These are phyloP conservation scores for Chauna torquata DNA, from an alignment of 2,113 vertebrate genomes.

Conservation along the genomic window DNA sequence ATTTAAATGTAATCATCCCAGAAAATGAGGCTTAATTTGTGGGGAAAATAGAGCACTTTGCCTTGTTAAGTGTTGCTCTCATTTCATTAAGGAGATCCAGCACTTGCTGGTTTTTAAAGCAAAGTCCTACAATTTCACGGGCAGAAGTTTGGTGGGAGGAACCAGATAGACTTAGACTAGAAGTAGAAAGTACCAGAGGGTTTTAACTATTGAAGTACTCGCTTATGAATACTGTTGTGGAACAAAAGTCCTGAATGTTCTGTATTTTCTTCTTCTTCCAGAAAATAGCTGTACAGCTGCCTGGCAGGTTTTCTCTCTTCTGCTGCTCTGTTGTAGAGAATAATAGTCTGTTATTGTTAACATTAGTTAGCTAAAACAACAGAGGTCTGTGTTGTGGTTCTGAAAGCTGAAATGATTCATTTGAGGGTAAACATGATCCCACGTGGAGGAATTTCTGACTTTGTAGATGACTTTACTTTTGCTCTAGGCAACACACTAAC, in stretches of 20 bases:
- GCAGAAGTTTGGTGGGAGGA: not conserved
- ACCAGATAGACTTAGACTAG: not conserved
- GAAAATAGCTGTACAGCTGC: not conserved
- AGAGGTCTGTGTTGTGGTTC: not conserved
- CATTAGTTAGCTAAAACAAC: not conserved
- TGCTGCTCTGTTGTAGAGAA: not conserved
- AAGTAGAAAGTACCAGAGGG: not conserved
- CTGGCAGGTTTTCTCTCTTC: not conserved
- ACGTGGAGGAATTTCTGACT: not conserved
- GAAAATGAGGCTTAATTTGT: constrained; percentile 32
- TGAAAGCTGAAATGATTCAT: not conserved
- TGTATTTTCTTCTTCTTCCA: not conserved
- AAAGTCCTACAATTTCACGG: not conserved
- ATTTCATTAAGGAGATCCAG: constrained; percentile 10
- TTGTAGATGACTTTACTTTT: not conserved
- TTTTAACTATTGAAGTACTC: not conserved
- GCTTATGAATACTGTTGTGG: not conserved
- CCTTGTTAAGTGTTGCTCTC: not conserved
- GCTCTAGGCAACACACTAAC: not conserved
- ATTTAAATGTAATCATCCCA: constrained; percentile 12
- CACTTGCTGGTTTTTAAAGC: not conserved
- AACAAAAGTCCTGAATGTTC: not conserved
- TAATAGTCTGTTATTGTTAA: not conserved
- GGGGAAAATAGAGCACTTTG: not conserved
- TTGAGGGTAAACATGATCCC: not conserved